phyloP scores from a whole-genome alignment of 2,113 vertebrate genomes.

The Mustela lutreola region DNA sequence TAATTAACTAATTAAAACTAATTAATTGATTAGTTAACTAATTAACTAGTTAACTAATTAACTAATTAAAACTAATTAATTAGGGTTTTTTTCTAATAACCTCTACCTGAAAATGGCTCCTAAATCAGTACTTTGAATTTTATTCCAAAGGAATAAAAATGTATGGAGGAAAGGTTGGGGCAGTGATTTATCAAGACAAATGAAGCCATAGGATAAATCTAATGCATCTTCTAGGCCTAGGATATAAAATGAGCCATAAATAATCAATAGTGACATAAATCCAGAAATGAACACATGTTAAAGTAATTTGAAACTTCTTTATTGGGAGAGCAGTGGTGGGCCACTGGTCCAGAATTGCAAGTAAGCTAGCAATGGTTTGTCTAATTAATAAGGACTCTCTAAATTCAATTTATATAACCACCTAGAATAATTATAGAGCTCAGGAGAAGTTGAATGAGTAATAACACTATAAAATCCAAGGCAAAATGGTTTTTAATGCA shows the following conservation, averaged over 20 bases:
- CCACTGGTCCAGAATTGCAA: constrained; percentile 17
- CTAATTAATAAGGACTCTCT: constrained; percentile 46
- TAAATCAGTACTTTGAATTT: constrained; percentile 44
- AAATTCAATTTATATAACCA: constrained; percentile 70
- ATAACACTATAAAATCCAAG: constrained; percentile 44
- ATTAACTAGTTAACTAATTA: too few relatives aligned
- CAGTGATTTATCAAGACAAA: constrained; percentile 30
- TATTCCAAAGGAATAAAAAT: constrained; percentile 30
- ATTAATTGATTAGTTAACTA: too few relatives aligned
- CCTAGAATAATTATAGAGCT: constrained; percentile 49
- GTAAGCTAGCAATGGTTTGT: constrained; percentile 30
- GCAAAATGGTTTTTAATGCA: constrained; percentile 51
- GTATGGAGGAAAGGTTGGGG: not conserved
- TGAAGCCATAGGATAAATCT: constrained; percentile 42
- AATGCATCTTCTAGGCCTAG: constrained; percentile 21
- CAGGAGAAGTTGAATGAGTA: constrained; percentile 27
- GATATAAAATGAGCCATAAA: constrained; percentile 45
- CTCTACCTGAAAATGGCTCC: constrained; percentile 32
- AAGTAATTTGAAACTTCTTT: constrained; percentile 25
- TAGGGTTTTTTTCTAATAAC: not conserved
- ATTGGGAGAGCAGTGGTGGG: not conserved
- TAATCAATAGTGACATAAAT: constrained; percentile 57
- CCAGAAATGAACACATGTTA: not conserved
- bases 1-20: too few relatives aligned
- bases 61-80: too few relatives aligned